Conservation (phyloP, 2,797 vertebrate genomes). For the Scarus forsteni region DNA sequence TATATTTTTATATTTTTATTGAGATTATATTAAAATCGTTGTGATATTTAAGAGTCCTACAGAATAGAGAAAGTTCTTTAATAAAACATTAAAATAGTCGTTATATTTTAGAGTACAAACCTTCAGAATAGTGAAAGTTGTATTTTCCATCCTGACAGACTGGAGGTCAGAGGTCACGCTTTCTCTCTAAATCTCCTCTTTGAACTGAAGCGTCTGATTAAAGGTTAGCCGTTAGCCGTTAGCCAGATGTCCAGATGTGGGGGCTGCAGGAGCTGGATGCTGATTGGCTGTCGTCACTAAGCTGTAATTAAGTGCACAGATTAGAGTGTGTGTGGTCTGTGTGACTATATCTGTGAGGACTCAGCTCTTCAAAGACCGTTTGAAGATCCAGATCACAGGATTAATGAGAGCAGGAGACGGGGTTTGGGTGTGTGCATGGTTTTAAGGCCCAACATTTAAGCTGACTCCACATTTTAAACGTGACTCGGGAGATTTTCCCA, state of each 20-base stretch:
- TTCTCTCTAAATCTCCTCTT: not conserved
- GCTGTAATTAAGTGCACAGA: constrained; percentile 56
- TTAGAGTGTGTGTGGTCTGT: constrained; percentile 41
- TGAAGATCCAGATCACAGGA: constrained; percentile 24
- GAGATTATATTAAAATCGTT: too few relatives aligned
- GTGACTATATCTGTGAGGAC: constrained; percentile 26
- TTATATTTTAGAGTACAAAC: too few relatives aligned
- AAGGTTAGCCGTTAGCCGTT: constrained; percentile 28
- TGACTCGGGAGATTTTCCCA: too few relatives aligned
- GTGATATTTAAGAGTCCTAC: too few relatives aligned
- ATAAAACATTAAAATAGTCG: too few relatives aligned
- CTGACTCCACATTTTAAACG: too few relatives aligned
- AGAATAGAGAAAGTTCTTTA: too few relatives aligned
- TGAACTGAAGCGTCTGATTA: constrained; percentile 40
- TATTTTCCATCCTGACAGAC: not conserved
- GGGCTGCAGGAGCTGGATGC: constrained; percentile 33
- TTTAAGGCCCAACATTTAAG: not conserved
- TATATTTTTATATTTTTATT: too few relatives aligned
- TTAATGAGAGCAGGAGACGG: constrained; percentile 8
- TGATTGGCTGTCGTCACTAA: constrained; percentile 44
- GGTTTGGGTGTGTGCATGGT: constrained; percentile 1
- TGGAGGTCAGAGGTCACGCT: constrained; percentile 12
- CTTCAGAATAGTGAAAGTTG: not conserved
- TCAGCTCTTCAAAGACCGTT: constrained; percentile 21
- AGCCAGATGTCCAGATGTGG: constrained; percentile 42